These are phyloP conservation scores for Zosterops borbonicus DNA, from an alignment of 2,113 vertebrate genomes.

Conservation along the genomic window DNA sequence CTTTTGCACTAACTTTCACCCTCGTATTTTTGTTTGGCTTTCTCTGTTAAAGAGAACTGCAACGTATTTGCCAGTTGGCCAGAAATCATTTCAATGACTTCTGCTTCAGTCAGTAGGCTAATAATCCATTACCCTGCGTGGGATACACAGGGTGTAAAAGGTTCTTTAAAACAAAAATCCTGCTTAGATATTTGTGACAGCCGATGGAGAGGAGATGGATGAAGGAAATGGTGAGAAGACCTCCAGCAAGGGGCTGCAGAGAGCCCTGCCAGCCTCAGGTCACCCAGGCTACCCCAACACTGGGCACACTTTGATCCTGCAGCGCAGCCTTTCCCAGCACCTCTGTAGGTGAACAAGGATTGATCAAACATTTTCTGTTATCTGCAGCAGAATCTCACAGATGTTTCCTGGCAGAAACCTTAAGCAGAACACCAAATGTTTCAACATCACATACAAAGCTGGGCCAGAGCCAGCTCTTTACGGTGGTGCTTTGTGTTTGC, in stretches of 20 bases:
- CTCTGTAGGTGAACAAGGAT: neutral
- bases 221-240: neutral
- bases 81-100: neutral
- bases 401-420: conserved; percentile 61
- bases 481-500: neutral
- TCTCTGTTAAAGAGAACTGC: neutral
- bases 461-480: conserved; percentile 2
- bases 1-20: neutral
- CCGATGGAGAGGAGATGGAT: neutral
- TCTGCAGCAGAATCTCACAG: conserved; percentile 52
- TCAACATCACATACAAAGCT: conserved; percentile 18
- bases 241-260: neutral
- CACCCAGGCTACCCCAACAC: neutral
- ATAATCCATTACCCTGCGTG: neutral
- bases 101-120: neutral
- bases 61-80: neutral
- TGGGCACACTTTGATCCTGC: neutral
- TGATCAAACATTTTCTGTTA: neutral
- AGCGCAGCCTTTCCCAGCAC: neutral
- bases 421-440: conserved; percentile 45
- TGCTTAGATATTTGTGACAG: neutral
- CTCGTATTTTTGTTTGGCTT: neutral
- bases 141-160: neutral
- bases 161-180: neutral
- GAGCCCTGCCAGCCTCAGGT: neutral